phyloP scores from a whole-genome alignment of 2,797 vertebrate genomes.

The Coranthus polyacanthus region DNA sequence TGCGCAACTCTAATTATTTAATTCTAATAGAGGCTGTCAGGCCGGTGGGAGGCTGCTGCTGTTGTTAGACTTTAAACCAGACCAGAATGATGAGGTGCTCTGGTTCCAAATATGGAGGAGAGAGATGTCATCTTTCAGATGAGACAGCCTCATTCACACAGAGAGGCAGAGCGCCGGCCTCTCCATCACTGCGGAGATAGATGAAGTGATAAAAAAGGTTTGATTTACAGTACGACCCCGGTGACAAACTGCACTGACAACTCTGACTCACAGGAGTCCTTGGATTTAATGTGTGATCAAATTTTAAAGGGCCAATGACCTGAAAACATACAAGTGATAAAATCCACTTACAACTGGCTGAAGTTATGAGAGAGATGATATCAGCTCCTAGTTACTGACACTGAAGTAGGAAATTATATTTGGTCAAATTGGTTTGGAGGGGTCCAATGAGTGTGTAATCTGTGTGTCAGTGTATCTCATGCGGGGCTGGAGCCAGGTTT shows the following conservation, averaged over 20 bases:
- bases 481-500: no score
- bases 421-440: no score
- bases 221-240: conserved; percentile 16
- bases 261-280: background rate
- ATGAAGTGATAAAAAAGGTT: background rate
- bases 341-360: background rate
- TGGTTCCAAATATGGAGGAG: background rate
- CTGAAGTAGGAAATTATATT: no score
- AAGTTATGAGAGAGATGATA: background rate
- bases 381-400: no score
- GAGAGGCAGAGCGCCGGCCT: background rate
- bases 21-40: conserved; percentile 22
- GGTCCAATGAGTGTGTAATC: no score
- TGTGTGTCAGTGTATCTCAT: no score
- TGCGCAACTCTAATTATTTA: conserved; percentile 9
- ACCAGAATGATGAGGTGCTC: conserved; percentile 1
- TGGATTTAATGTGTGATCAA: background rate
- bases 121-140: background rate
- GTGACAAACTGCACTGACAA: background rate
- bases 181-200: conserved; percentile 1
- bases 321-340: background rate
- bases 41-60: background rate
- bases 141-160: background rate
- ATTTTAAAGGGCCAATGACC: background rate
- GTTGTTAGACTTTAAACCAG: conserved; percentile 11